These are phyloP conservation scores for Amphipyra berbera DNA, from an alignment of 2,888 invertebrate genomes.

Conservation along the genomic window DNA sequence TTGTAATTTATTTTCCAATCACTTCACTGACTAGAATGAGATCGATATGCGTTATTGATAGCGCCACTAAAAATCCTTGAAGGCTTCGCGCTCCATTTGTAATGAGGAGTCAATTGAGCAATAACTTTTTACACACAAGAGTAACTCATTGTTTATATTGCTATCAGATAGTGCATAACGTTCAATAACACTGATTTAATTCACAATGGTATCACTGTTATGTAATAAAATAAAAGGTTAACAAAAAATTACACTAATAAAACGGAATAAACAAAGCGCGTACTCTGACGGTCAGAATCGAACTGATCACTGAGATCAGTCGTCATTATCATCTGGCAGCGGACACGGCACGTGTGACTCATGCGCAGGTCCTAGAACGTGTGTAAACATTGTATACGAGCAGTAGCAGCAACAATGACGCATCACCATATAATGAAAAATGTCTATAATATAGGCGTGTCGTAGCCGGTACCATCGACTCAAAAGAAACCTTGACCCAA, in stretches of 20 bases:
- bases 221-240: constrained; percentile 32
- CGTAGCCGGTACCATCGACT: constrained; percentile 60
- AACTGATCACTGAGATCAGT: constrained; percentile 75
- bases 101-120: constrained; percentile 68
- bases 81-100: constrained; percentile 74
- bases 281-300: constrained; percentile 67
- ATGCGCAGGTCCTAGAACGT: constrained; percentile 79
- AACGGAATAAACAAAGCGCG: constrained; percentile 62
- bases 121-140: constrained; percentile 67
- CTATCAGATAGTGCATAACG: constrained; percentile 19
- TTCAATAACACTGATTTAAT: constrained; percentile 50
- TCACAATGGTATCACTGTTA: constrained; percentile 47
- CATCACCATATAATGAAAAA: constrained; percentile 74
- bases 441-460: constrained; percentile 76
- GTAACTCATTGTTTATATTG: constrained; percentile 63
- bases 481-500: constrained; percentile 63
- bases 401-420: constrained; percentile 77
- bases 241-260: constrained; percentile 45
- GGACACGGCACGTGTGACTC: constrained; percentile 77
- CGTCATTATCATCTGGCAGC: constrained; percentile 79
- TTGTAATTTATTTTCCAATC: constrained; percentile 74
- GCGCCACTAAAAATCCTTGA: constrained; percentile 68
- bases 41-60: constrained; percentile 64
- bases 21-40: constrained; percentile 78
- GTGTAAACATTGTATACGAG: constrained; percentile 79